Conservation (phyloP, 2,888 invertebrate genomes). For the Artemia sp. region DNA sequence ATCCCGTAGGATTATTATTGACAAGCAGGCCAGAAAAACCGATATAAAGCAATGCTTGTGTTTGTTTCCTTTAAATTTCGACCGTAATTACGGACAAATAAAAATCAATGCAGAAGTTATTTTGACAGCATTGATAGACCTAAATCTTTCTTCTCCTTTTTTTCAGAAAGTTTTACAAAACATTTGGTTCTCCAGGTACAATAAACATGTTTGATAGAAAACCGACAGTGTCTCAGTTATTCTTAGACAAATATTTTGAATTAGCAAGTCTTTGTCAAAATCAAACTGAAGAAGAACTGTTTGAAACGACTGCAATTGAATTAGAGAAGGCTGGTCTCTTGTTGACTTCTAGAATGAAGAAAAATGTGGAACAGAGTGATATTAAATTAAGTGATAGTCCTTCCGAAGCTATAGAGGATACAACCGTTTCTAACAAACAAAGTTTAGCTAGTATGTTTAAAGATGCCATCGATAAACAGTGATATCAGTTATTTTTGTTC, state of each 20-base stretch:
- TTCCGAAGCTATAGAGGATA: neutral
- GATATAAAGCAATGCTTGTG: too few species aligned
- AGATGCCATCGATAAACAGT: neutral
- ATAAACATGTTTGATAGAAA: slow-evolving; percentile 29
- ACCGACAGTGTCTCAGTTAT: slow-evolving; percentile 29
- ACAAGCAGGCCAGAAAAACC: too few species aligned
- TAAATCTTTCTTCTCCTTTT: slow-evolving; percentile 17
- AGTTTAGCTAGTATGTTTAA: slow-evolving; percentile 14
- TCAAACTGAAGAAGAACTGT: slow-evolving; percentile 5
- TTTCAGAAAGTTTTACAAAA: slow-evolving; percentile 33
- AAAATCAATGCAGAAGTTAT: too few species aligned
- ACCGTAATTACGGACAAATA: too few species aligned
- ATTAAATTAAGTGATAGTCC: neutral
- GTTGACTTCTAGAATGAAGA: neutral
- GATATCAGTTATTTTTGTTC: too few species aligned
- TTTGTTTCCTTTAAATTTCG: too few species aligned
- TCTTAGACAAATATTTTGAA: slow-evolving; percentile 31
- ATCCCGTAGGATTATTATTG: too few species aligned
- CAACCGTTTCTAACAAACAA: too few species aligned
- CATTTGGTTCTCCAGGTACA: slow-evolving; percentile 30
- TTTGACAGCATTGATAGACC: too few species aligned
- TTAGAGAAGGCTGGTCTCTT: neutral
- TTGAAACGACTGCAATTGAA: neutral
- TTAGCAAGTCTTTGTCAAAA: slow-evolving; percentile 23
- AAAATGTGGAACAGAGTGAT: neutral